Conservation (phyloP, 2,888 invertebrate genomes). For the Neria commutata region DNA sequence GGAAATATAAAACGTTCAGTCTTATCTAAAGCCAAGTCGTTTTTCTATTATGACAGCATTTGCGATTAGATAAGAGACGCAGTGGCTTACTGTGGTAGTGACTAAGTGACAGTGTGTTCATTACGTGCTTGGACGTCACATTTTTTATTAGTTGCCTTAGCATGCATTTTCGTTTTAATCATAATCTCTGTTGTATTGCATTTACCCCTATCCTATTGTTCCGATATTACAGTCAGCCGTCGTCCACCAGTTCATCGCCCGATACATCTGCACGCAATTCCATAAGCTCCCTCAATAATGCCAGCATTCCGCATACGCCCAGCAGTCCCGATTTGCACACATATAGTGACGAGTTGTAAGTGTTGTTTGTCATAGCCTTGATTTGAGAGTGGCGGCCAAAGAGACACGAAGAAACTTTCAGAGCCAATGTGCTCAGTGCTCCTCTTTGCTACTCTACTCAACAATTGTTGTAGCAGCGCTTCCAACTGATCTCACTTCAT, state of each 20-base stretch:
- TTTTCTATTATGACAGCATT: too few relatives aligned
- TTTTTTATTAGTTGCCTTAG: too few relatives aligned
- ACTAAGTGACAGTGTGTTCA: too few relatives aligned
- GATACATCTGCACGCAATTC: conserved; percentile 34
- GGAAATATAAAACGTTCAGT: too few relatives aligned
- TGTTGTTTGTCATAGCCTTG: conserved; percentile 15
- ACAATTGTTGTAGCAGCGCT: not conserved
- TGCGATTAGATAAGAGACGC: too few relatives aligned
- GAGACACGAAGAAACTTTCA: not conserved
- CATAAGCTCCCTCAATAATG: conserved; percentile 39
- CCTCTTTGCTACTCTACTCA: not conserved
- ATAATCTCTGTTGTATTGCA: too few relatives aligned
- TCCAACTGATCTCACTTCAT: not conserved
- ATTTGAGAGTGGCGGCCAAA: not conserved
- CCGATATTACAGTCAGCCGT: too few relatives aligned
- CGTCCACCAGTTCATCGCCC: conserved; percentile 41
- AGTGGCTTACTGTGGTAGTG: too few relatives aligned
- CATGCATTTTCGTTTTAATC: too few relatives aligned
- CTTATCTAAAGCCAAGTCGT: too few relatives aligned
- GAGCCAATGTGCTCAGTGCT: not conserved
- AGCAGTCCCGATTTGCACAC: conserved; percentile 48
- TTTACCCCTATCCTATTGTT: too few relatives aligned
- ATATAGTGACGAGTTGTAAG: conserved; percentile 58
- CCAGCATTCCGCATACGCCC: conserved; percentile 42
- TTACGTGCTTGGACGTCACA: too few relatives aligned